Conservation (phyloP, 2,888 invertebrate genomes). For the Asteroscopus sphinx region DNA sequence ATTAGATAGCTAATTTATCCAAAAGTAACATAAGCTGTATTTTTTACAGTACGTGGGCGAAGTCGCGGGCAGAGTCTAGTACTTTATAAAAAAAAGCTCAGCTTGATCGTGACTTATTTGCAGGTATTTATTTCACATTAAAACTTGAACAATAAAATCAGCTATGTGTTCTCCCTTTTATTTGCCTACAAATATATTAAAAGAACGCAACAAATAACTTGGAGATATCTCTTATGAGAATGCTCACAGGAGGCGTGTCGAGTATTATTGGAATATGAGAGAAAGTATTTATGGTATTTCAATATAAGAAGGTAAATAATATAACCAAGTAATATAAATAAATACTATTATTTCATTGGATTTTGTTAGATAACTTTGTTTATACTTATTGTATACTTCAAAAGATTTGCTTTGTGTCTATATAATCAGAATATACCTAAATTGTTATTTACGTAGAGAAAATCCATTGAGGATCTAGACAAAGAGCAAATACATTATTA, state of each 20-base stretch:
- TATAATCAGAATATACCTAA: too few species aligned
- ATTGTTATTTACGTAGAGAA: too few species aligned
- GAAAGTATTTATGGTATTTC: slow-evolving; percentile 25
- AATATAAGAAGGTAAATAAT: slow-evolving; percentile 24
- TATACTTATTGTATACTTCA: too few species aligned
- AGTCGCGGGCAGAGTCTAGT: too few species aligned
- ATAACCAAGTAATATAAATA: not conserved
- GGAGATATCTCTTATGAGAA: slow-evolving; percentile 37
- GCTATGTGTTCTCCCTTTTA: not conserved
- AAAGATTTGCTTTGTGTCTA: too few species aligned
- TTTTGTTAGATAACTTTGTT: not conserved
- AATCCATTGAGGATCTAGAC: too few species aligned
- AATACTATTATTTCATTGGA: not conserved
- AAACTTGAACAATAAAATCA: not conserved
- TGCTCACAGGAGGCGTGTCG: slow-evolving; percentile 12
- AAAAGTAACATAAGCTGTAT: too few species aligned
- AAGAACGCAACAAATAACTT: slow-evolving; percentile 34
- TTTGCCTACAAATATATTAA: slow-evolving; percentile 35
- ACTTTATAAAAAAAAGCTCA: too few species aligned
- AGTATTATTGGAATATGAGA: slow-evolving; percentile 39
- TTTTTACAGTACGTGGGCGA: too few species aligned
- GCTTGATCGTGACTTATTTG: too few species aligned
- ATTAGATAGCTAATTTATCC: too few species aligned
- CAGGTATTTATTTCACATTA: not conserved
- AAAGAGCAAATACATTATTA: too few species aligned